A percentile compares a stretch with the other conserved stretches of the same genome.
Evolutionary conservation across 2,888 invertebrate species (phyloP).

Genomic region (Hyposoter didymator): DNA sequence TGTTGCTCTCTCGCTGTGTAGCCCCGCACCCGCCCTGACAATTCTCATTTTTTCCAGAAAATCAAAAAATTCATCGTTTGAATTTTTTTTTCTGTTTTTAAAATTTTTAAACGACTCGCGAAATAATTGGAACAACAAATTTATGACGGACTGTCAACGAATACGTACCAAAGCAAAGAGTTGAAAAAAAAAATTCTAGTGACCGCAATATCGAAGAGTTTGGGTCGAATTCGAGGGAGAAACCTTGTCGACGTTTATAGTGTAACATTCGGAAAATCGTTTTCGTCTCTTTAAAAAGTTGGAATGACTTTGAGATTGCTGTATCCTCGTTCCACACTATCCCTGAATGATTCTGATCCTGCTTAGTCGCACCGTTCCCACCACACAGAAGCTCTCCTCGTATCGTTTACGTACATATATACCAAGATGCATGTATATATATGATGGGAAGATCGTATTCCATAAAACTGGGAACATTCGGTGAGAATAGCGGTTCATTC

Average conservation of each 20-base stretch:
- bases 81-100: too few species aligned
- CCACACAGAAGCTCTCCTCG: slow-evolving; percentile 12
- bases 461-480: slow-evolving; percentile 79
- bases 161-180: neutral
- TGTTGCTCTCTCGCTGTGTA: slow-evolving; percentile 19
- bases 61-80: neutral
- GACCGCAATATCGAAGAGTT: neutral
- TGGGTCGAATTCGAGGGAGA: neutral
- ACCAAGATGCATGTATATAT: neutral
- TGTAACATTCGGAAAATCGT: slow-evolving; percentile 9
- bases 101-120: neutral
- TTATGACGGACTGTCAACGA: neutral
- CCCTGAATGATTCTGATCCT: slow-evolving; percentile 25
- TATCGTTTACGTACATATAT: neutral
- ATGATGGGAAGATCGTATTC: slow-evolving; percentile 72
- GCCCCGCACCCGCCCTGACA: neutral
- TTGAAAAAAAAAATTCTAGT: neutral
- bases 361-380: slow-evolving; percentile 3
- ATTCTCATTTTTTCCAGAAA: neutral
- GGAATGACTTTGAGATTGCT: slow-evolving; percentile 35
- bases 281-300: slow-evolving; percentile 24
- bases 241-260: neutral
- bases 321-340: neutral
- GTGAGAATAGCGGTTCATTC: slow-evolving; percentile 46
- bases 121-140: neutral